A percentile compares a stretch with the other conserved stretches of the same genome.
Conservation (phyloP, 2,113 vertebrate species). For the Henicopernis longicauda region DNA sequence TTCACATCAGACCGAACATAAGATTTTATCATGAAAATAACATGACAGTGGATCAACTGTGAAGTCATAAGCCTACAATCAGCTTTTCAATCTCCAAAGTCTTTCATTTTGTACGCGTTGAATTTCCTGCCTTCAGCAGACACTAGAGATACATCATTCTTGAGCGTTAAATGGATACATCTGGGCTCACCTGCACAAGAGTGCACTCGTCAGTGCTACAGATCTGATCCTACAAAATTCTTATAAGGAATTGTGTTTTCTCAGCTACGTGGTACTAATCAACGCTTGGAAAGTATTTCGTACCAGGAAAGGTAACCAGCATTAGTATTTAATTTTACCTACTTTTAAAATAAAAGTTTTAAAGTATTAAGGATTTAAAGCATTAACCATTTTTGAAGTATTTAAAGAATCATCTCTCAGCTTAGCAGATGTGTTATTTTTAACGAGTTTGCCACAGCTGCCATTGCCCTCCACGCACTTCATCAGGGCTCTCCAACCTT, state of each 20-base stretch:
- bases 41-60: not conserved
- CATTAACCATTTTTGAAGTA: not conserved
- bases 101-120: not conserved
- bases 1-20: rapidly evolving
- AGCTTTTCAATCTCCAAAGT: not conserved
- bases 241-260: not conserved
- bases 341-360: not conserved
- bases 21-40: not conserved
- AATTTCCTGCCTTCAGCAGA: not conserved
- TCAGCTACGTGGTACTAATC: not conserved
- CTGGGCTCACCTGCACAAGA: not conserved
- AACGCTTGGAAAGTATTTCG: not conserved
- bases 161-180: not conserved
- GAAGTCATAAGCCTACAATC: not conserved
- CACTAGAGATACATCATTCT: rapidly evolving
- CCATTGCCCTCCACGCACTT: not conserved
- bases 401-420: not conserved
- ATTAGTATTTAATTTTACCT: not conserved
- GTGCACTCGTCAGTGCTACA: not conserved
- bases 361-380: not conserved
- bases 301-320: not conserved
- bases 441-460: not conserved
- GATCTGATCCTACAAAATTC: not conserved
- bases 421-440: not conserved
- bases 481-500: not conserved